phyloP scores from a whole-genome alignment of 2,113 vertebrate species.

The Cariama cristata region DNA sequence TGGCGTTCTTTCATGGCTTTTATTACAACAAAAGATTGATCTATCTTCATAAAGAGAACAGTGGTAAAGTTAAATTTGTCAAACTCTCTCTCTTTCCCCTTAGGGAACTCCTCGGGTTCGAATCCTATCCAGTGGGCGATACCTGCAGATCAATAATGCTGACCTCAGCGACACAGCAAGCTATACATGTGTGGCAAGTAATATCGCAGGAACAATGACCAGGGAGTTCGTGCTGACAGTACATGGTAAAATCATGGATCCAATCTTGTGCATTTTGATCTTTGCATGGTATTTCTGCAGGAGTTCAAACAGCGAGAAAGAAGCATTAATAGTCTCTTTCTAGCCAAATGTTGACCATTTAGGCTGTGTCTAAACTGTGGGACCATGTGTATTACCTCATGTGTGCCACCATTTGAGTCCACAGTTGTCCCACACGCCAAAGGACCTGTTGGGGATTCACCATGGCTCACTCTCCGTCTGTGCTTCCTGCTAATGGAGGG shows the following conservation, averaged over 20 bases:
- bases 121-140: conserved; percentile 88
- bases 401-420: background rate
- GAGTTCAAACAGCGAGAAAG: background rate
- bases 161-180: conserved; percentile 84
- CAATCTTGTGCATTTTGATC: background rate
- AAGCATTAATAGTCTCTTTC: background rate
- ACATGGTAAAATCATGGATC: conserved; percentile 79
- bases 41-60: background rate
- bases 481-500: background rate
- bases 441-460: background rate
- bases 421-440: background rate
- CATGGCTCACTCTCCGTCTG: accelerated
- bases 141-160: conserved; percentile 93
- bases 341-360: background rate
- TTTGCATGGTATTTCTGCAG: background rate
- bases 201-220: conserved; percentile 88
- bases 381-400: background rate
- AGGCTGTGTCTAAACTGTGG: background rate
- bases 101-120: conserved; percentile 88
- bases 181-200: conserved; percentile 93
- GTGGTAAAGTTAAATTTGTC: background rate
- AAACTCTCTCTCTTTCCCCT: conserved; percentile 6
- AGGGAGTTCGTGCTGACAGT: conserved; percentile 88
- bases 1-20: background rate
- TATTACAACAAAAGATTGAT: background rate